These are phyloP conservation scores for Thymelicus lineola DNA, from an alignment of 2,888 invertebrate species.

Conservation along the genomic window DNA sequence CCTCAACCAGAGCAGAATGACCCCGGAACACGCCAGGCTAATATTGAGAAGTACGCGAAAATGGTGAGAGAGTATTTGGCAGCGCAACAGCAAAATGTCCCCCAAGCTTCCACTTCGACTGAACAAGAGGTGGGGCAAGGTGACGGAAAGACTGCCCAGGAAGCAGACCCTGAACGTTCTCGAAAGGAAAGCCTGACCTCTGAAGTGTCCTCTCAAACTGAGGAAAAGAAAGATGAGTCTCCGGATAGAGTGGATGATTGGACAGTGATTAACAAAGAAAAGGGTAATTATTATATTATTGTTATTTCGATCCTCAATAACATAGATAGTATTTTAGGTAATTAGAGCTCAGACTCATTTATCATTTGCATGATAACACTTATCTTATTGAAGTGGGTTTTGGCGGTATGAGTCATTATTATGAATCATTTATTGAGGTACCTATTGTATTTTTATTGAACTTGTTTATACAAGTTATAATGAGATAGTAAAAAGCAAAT, in stretches of 20 bases:
- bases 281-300: conserved; percentile 55
- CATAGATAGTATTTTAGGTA: not conserved
- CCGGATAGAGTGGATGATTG: conserved; percentile 68
- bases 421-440: not conserved
- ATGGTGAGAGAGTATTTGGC: conserved; percentile 39
- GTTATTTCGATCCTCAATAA: not conserved
- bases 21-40: not conserved
- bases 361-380: not conserved
- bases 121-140: conserved; percentile 58
- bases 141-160: conserved; percentile 46
- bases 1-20: not conserved
- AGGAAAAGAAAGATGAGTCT: conserved; percentile 54
- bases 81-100: conserved; percentile 19
- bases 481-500: no score
- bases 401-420: not conserved
- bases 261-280: conserved; percentile 73
- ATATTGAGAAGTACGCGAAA: not conserved
- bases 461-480: no score
- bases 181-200: conserved; percentile 43
- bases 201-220: conserved; percentile 44
- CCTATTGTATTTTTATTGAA: no score
- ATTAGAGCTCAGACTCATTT: not conserved
- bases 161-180: conserved; percentile 41
- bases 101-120: conserved; percentile 41
- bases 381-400: not conserved